Evolutionary conservation across 2,797 vertebrate species (phyloP).

Genomic region (Clarias platycephalus): DNA sequence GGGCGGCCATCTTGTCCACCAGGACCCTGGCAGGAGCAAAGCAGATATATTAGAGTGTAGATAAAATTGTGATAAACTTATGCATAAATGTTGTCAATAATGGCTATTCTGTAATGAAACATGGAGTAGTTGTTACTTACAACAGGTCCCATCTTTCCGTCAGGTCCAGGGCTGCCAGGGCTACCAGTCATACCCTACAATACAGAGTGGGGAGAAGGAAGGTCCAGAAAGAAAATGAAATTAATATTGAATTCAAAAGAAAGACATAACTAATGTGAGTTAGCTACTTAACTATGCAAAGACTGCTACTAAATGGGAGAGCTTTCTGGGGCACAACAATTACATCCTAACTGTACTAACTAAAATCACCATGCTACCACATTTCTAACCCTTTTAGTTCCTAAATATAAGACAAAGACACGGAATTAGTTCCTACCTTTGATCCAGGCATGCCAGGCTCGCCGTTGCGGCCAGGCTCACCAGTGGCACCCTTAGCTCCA

Average conservation of each 20-base stretch:
- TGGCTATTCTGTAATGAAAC: background rate
- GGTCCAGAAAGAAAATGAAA: background rate
- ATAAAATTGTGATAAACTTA: background rate
- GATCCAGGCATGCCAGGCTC: conserved; percentile 86
- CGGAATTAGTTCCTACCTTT: conserved; percentile 74
- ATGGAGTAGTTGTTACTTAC: conserved; percentile 69
- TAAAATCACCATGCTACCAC: background rate
- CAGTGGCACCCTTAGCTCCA: conserved; percentile 83
- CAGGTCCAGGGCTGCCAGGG: conserved; percentile 84
- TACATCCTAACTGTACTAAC: background rate
- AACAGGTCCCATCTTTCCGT: conserved; percentile 82
- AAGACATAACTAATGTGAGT: background rate
- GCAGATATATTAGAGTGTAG: background rate
- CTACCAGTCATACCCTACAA: conserved; percentile 87
- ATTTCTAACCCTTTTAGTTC: background rate
- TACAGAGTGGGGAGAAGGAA: conserved; percentile 29
- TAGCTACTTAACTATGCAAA: background rate
- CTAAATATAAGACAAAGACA: conserved; percentile 9
- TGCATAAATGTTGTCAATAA: background rate
- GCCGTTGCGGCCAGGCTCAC: conserved; percentile 84
- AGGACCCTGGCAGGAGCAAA: conserved; percentile 70
- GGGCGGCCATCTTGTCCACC: conserved; percentile 86
- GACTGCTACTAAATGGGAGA: background rate
- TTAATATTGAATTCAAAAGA: background rate
- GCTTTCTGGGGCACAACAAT: background rate